These are phyloP conservation scores for Semnornis frantzii DNA, from an alignment of 2,113 vertebrate genomes.

Conservation along the genomic window DNA sequence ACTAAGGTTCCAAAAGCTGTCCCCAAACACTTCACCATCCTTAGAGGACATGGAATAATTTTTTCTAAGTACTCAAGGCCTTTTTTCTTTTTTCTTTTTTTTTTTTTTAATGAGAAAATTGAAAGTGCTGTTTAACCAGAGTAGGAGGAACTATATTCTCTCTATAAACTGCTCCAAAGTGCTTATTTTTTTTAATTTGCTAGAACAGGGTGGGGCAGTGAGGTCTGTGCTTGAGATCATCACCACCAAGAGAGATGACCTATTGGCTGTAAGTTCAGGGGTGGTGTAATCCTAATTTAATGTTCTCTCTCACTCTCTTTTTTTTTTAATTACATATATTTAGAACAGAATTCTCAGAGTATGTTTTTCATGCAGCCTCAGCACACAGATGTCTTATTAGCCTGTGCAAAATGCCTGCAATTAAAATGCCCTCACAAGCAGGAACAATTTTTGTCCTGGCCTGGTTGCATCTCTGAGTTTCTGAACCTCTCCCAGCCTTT, in stretches of 20 bases:
- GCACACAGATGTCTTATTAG: background rate
- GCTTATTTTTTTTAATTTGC: background rate
- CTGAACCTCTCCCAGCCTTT: background rate
- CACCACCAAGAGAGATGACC: background rate
- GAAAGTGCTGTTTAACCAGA: background rate
- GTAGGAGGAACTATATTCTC: background rate
- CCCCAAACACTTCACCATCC: background rate
- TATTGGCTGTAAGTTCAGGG: background rate
- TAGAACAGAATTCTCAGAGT: background rate
- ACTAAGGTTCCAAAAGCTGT: background rate
- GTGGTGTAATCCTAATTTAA: constrained; percentile 12
- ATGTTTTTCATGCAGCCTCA: background rate
- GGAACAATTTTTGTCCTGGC: background rate
- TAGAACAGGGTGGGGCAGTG: constrained; percentile 21
- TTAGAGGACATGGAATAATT: background rate
- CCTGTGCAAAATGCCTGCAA: background rate
- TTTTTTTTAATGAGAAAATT: background rate
- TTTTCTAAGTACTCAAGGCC: background rate
- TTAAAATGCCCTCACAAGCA: background rate
- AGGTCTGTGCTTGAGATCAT: constrained; percentile 22
- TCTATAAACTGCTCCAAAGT: background rate
- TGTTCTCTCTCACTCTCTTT: background rate
- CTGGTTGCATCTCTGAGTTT: background rate
- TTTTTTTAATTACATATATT: background rate
- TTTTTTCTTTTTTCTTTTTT: background rate